Evolutionary conservation across 2,797 vertebrate genomes (phyloP), one percentile per base, ranked within the genome.

Genomic region (Semaprochilodus insignis): DNA sequence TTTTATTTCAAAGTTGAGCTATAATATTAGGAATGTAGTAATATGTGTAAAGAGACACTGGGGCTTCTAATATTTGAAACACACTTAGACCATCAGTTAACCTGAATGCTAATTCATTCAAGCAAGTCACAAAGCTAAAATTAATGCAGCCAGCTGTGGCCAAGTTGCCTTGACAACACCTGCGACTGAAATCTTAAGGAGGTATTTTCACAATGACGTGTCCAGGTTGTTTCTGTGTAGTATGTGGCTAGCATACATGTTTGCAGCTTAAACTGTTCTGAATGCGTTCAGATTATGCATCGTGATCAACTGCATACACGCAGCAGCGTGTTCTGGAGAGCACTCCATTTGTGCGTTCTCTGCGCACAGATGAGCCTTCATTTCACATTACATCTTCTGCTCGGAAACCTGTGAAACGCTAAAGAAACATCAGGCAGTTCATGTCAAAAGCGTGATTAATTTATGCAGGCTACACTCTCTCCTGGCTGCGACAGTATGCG

Each of bases 161-260:
- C 71, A 82, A 82, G 80, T 85, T 85, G 80, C 84, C 85, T 81
- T 87, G 87, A 87, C 85, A 85, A 87, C 85, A 84, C 81, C 78
- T 88, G 78, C 25, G 83, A 59, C 71, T 75, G 79, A 79, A 74
- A 55, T 75, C 57, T 65, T 76, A 83, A 60, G 44, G 78, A 69
- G 77, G 57, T 82, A 13, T 51, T 75, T 75, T 48, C 59, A 71
- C 57, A 10, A 65, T 55, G 51, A 71, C n/a, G 67, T 77, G 76
- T 70, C 67, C 59, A 69, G 14, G 23, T 62, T 55, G 19, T 21
- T 75, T 19, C 31, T 31, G 55, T 13, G 51, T 14, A 65, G 55
- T 44, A 44, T 75, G 74, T 73, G 71, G 23, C 65, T 69, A 27
- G 82, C 71, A 79, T 79, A 34, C 71, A 36, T 78, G 51, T 51